Base-by-base conservation (phyloP, 2,888 invertebrate genomes). In the Lissocephala sabroskyi region DNA sequence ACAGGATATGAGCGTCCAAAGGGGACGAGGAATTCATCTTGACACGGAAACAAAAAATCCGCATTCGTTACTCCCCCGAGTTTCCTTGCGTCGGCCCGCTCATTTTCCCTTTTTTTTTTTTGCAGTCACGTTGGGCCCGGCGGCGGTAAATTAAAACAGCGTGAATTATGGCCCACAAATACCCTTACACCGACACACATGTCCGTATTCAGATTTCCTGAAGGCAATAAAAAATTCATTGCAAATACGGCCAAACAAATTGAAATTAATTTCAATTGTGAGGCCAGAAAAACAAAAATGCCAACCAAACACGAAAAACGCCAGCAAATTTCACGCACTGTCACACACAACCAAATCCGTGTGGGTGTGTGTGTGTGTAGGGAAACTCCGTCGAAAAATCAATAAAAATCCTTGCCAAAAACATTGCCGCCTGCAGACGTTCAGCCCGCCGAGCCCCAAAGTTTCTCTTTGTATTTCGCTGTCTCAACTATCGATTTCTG, bases 21-120 rank as follows among this genome's bases (percentile, higher is more conserved):
- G 28, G 10, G 11, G 13, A 54, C 45, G 43, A 35, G 53, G 35
- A 11, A n/a, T 19, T 19, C 42, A 62, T 39, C 62, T 62, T 62
- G 62, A 62, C 59, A 62, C 59, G 59, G 18, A 62, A 62, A 62
- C 58, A 16, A 36, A 14, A 36, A 36, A 36, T 16, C 2, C 2
- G 17, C 3, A 16, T 36, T 4, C 10, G 3, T 11, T 32, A 13
- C 13, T 11, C 50, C 10, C 44, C 26, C 23, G 36, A 44, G 47
- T 39, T 37, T 30, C 30, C 35, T 45, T 43, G 58, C 58, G 49
- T 52, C 62, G 54, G 50, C 50, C 57, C 44, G n/a, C n/a, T n/a
- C n/a, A n/a, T n/a, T n/a, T n/a, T n/a, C n/a, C n/a, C n/a, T n/a
- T n/a, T n/a, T n/a, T n/a, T n/a, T n/a, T n/a, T n/a, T n/a, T n/a